Conservation (phyloP, 64 coral and sea anemone species). For the Montipora capricornis region DNA sequence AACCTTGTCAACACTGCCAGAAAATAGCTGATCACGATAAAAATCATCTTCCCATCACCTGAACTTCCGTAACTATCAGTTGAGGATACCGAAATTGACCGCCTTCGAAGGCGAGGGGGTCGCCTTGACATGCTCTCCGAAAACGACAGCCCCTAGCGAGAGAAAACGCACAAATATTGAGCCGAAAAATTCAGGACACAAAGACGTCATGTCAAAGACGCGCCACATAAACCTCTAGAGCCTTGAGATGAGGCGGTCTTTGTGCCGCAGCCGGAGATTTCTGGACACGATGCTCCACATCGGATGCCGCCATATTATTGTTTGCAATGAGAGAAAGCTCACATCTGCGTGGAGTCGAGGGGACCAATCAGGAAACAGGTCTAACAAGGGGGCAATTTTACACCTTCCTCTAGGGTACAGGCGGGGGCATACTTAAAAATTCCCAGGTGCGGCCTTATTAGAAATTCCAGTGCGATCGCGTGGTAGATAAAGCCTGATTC, state of each 20-base stretch:
- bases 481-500: no score
- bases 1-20: not conserved
- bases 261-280: conserved; percentile 98
- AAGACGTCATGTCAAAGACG: not conserved
- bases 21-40: conserved; percentile 12
- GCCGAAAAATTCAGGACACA: conserved; percentile 1
- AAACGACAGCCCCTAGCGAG: conserved; percentile 91
- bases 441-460: no score
- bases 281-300: conserved; percentile 89
- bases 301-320: conserved; percentile 90
- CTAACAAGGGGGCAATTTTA: no score
- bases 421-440: no score
- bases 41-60: conserved; percentile 74
- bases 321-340: not conserved
- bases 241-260: conserved; percentile 88
- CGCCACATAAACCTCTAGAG: conserved; percentile 76
- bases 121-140: conserved; percentile 99
- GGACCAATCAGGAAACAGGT: conserved; percentile 23
- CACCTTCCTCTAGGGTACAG: not conserved
- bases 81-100: conserved; percentile 99
- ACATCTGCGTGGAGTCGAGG: conserved; percentile 24
- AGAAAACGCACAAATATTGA: conserved; percentile 55
- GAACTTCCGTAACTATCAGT: conserved; percentile 99
- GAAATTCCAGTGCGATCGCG: no score
- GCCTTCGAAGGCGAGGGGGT: conserved; percentile 96